Conservation (phyloP, 2,797 vertebrate genomes). For the Chromis chromis region DNA sequence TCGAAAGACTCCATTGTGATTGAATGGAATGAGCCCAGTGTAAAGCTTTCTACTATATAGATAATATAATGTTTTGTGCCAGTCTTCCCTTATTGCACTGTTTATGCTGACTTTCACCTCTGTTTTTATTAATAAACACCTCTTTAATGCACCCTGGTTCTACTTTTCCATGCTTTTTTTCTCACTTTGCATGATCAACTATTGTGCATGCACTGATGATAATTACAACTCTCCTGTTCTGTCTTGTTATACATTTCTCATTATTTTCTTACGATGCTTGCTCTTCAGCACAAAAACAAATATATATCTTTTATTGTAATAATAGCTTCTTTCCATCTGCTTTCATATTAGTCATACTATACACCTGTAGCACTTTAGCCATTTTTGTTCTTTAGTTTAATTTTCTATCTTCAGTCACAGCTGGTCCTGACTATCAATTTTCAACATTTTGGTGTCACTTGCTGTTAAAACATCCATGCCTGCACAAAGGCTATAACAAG, state of each 20-base stretch:
- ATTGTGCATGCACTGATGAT: neutral
- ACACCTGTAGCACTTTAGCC: neutral
- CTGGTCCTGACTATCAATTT: neutral
- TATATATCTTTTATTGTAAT: neutral
- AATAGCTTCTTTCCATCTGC: neutral
- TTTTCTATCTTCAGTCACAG: neutral
- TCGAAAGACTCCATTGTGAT: neutral
- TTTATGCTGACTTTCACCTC: constrained; percentile 47
- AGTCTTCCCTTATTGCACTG: constrained; percentile 27
- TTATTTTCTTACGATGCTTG: neutral
- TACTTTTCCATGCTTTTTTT: constrained; percentile 34
- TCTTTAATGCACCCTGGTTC: constrained; percentile 32
- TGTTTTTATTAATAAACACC: constrained; percentile 71
- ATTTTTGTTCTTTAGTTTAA: neutral
- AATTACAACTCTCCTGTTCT: constrained; percentile 1
- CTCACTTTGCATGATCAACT: constrained; percentile 41
- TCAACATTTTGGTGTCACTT: neutral
- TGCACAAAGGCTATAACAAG: neutral
- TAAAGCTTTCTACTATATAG: constrained; percentile 26
- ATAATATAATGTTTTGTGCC: constrained; percentile 9
- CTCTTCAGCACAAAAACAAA: neutral
- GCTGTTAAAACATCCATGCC: neutral
- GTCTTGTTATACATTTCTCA: neutral
- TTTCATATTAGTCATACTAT: neutral
- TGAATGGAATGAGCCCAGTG: constrained; percentile 1